A percentile compares a stretch with the other conserved stretches of the same genome.
These are phyloP conservation scores for Rhynchophorus ferrugineus DNA, from an alignment of 1,140 invertebrate species.

Conservation along the genomic window DNA sequence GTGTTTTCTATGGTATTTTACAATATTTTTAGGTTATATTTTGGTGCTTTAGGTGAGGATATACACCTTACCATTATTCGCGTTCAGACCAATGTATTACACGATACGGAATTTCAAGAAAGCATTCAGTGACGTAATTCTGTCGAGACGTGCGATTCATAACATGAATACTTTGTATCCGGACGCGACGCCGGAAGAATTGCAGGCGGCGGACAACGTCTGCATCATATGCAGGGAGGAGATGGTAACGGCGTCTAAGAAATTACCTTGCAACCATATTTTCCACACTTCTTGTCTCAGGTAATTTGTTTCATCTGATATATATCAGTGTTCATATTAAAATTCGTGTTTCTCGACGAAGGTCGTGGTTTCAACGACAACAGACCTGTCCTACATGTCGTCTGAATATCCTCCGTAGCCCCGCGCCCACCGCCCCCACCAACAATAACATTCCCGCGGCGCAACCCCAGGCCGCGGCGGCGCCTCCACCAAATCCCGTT, in stretches of 20 bases:
- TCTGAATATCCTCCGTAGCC: conserved; percentile 82
- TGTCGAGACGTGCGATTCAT: conserved; percentile 91
- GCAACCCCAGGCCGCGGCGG: conserved; percentile 19
- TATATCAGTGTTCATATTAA: background rate
- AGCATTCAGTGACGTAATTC: conserved; percentile 94
- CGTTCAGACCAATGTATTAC: conserved; percentile 98
- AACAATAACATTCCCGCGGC: conserved; percentile 37
- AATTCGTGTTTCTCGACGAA: background rate
- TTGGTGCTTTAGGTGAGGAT: conserved; percentile 44
- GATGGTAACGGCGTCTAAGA: conserved; percentile 86
- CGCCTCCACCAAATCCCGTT: conserved; percentile 14
- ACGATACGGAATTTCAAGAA: conserved; percentile 97
- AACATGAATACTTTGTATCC: conserved; percentile 99
- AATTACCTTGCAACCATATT: conserved; percentile 98
- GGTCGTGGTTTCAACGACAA: conserved; percentile 96
- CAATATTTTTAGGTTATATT: background rate
- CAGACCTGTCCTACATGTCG: conserved; percentile 99
- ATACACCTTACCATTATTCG: conserved; percentile 96
- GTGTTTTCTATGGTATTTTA: background rate
- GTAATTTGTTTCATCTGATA: conserved; percentile 5
- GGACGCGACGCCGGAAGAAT: conserved; percentile 89
- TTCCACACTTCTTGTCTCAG: conserved; percentile 98
- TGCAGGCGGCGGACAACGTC: conserved; percentile 92
- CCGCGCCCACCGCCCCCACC: conserved; percentile 37
- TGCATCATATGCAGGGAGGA: conserved; percentile 98